These are phyloP conservation scores for Rhizomys pruinosus DNA, from an alignment of 2,113 vertebrate species.

Conservation along the genomic window DNA sequence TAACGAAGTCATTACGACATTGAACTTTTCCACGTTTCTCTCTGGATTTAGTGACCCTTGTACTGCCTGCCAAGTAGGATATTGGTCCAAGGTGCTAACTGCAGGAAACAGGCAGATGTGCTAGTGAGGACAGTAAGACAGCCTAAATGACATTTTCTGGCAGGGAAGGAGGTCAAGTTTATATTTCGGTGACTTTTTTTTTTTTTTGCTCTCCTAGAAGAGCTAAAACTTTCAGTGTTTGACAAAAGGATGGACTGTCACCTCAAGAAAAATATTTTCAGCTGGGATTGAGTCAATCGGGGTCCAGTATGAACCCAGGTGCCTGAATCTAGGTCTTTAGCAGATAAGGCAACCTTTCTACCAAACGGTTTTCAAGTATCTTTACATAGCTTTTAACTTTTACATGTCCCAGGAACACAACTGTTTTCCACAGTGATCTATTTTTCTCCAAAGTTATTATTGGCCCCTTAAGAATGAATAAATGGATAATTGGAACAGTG, in stretches of 20 bases:
- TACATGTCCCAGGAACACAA: background rate
- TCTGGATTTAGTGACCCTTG: constrained; percentile 65
- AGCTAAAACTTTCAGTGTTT: constrained; percentile 56
- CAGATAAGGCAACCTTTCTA: background rate
- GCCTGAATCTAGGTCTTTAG: background rate
- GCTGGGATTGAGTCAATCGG: background rate
- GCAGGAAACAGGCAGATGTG: constrained; percentile 72
- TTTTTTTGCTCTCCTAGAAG: background rate
- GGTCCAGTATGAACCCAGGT: background rate
- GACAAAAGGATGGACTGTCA: background rate
- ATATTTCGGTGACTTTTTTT: constrained; percentile 56
- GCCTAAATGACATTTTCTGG: constrained; percentile 25
- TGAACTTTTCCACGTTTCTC: constrained; percentile 62
- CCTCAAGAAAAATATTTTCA: constrained; percentile 59
- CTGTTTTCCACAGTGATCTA: constrained; percentile 39
- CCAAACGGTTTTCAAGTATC: background rate
- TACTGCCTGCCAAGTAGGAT: constrained; percentile 46
- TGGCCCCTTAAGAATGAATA: constrained; percentile 69
- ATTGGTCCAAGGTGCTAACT: constrained; percentile 25
- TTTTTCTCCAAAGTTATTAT: constrained; percentile 57
- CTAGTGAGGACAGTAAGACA: constrained; percentile 19
- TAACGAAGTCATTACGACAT: constrained; percentile 51
- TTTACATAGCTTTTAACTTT: constrained; percentile 13
- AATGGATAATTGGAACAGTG: constrained; percentile 58
- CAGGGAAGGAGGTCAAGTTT: constrained; percentile 69